Percentiles rank a stretch among this genome's conserved stretches.
These are phyloP conservation scores for Campodea augens DNA, from an alignment of 1,140 invertebrate genomes.

Conservation along the genomic window DNA sequence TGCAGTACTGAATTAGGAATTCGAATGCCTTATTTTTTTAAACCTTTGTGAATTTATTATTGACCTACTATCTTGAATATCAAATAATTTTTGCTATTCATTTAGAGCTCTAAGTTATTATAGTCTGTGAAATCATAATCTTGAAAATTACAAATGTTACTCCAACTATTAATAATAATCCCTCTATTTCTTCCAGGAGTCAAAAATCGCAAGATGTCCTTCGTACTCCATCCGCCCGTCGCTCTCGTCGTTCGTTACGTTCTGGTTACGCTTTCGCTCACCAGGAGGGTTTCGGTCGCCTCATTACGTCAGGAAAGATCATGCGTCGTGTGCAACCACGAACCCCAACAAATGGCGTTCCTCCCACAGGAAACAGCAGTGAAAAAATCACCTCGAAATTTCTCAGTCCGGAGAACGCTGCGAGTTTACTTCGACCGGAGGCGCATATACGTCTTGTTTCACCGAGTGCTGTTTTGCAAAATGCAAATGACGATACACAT, in stretches of 20 bases:
- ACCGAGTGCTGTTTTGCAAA: not conserved
- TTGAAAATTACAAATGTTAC: not conserved
- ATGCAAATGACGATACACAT: not conserved
- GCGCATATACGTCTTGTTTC: not conserved
- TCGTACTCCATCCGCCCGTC: slow-evolving; percentile 63
- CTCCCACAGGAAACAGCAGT: not conserved
- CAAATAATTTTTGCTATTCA: too few relatives aligned
- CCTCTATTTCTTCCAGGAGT: slow-evolving; percentile 26
- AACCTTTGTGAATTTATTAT: too few relatives aligned
- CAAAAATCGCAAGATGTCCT: slow-evolving; percentile 53
- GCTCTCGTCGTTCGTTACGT: slow-evolving; percentile 69
- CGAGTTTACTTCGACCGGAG: not conserved
- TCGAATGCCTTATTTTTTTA: too few relatives aligned
- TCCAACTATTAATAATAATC: too few relatives aligned
- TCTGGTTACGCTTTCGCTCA: slow-evolving; percentile 98
- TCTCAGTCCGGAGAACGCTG: not conserved
- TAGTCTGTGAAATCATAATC: too few relatives aligned
- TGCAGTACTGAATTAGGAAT: too few relatives aligned
- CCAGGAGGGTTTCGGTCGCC: slow-evolving; percentile 85
- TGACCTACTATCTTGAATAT: too few relatives aligned
- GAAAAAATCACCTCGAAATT: not conserved
- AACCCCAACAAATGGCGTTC: slow-evolving; percentile 28
- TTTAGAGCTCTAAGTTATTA: too few relatives aligned
- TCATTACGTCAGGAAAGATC: slow-evolving; percentile 95
- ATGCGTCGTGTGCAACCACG: slow-evolving; percentile 57